Evolutionary conservation across 2,888 invertebrate genomes (phyloP).

Genomic region (Microctonus aethiopoides): DNA sequence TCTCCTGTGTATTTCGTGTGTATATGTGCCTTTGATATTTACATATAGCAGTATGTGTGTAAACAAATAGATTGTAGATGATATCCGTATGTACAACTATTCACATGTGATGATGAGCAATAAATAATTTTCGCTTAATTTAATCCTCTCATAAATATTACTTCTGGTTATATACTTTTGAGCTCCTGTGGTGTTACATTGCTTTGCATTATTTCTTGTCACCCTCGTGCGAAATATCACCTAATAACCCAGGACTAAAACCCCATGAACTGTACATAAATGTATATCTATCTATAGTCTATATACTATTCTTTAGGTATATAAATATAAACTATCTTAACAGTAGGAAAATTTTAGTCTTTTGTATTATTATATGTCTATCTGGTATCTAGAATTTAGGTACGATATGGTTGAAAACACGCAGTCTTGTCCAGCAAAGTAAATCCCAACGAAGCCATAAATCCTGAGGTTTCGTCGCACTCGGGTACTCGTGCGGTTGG

Average conservation of each 20-base stretch:
- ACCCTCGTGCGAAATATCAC: conserved; percentile 28
- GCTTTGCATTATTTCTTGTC: conserved; percentile 19
- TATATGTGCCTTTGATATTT: background rate
- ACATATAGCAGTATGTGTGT: background rate
- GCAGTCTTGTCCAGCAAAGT: conserved; percentile 38
- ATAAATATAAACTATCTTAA: no score
- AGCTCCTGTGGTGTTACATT: background rate
- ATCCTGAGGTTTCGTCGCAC: conserved; percentile 44
- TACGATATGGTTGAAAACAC: conserved; percentile 27
- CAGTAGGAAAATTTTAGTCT: no score
- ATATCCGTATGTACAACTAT: background rate
- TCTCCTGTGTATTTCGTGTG: background rate
- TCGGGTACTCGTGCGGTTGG: conserved; percentile 33
- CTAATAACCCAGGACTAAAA: conserved; percentile 21
- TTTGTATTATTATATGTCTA: no score
- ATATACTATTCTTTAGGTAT: no score
- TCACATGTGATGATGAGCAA: conserved; percentile 44
- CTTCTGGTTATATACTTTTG: conserved; percentile 9
- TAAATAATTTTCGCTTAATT: conserved; percentile 47
- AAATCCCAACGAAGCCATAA: conserved; percentile 46
- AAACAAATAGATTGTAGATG: conserved; percentile 10
- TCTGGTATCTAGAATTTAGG: no score
- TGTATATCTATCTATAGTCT: no score
- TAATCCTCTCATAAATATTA: conserved; percentile 46
- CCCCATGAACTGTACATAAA: background rate